Evolutionary conservation across 2,113 vertebrate species (phyloP).

Genomic region (Acinonyx jubatus): DNA sequence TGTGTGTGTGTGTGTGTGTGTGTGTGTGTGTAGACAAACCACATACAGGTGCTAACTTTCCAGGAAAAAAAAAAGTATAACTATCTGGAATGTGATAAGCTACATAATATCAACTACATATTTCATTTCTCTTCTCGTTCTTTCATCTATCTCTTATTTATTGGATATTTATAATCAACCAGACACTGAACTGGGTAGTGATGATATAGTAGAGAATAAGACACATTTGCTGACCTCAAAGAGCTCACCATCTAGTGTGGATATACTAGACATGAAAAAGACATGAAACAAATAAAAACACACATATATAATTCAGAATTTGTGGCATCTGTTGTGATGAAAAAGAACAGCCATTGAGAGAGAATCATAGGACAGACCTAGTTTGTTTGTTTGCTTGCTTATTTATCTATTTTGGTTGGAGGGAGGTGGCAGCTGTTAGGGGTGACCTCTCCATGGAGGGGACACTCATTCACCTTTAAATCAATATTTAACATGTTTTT

Average conservation of each 20-base stretch:
- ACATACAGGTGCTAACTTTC: neutral
- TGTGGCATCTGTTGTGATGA: neutral
- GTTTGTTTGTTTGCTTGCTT: neutral
- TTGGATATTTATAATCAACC: neutral
- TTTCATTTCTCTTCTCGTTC: neutral
- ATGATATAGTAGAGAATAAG: no score
- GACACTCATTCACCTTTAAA: neutral
- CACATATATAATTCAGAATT: neutral
- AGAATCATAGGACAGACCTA: neutral
- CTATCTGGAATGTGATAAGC: neutral
- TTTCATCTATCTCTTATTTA: neutral
- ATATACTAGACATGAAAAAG: neutral
- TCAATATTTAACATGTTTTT: neutral
- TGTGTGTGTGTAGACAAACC: neutral
- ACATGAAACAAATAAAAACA: neutral
- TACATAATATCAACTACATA: neutral
- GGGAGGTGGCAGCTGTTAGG: neutral
- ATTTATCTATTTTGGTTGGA: neutral
- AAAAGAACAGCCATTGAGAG: neutral
- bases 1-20: neutral
- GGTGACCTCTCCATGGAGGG: neutral
- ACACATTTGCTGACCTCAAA: neutral
- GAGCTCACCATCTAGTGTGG: neutral
- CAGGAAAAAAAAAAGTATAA: neutral
- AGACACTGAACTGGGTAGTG: no score